Evolutionary conservation across 1,140 invertebrate species (phyloP), one percentile per base, ranked within the genome.

Genomic region (Brachystomella parvula): DNA sequence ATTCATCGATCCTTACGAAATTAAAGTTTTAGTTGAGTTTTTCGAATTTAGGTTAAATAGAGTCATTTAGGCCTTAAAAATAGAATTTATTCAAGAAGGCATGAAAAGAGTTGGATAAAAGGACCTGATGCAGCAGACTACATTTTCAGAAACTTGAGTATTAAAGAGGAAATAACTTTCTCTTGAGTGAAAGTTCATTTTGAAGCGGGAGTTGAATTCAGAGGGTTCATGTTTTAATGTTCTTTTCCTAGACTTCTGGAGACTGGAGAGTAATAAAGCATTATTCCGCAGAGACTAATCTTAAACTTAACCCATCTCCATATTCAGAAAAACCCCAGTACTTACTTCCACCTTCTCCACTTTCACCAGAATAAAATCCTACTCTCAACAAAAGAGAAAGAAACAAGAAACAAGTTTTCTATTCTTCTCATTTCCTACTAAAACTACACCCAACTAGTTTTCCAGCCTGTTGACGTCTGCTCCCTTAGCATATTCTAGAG

Each of bases 241-340:
- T 44, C 39, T 44, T n/a, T 44, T 44, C n/a, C 39, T n/a, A 9
- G n/a, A n/a, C n/a, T n/a, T n/a, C n/a, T n/a, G n/a, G n/a, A n/a
- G n/a, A n/a, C n/a, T n/a, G n/a, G n/a, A 53, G 49, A 24, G 24
- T 53, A 53, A 53, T 53, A 53, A 53, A 53, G 15, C 49, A 53
- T 53, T 53, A 53, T 53, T 53, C 49, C 49, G 21, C 24, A 24
- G 49, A 53, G 49, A 53, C 49, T 53, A 53, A 53, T 53, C 49
- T 53, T 24, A 9, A 53, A 24, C 24, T 53, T 17, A 53, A 53
- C 12, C 49, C 49, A 17, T 53, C 9, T 3, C 6, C 6, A 53
- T 12, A 53, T 53, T 53, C 12, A 17, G 21, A 6, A 53, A 9
- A 12, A 9, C 39, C 39, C n/a, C n/a, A n/a, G n/a, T n/a, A n/a